A percentile compares a stretch with the other conserved stretches of the same genome.
phyloP scores from a whole-genome alignment of 2,113 vertebrate species.

The Orycteropus afer region DNA sequence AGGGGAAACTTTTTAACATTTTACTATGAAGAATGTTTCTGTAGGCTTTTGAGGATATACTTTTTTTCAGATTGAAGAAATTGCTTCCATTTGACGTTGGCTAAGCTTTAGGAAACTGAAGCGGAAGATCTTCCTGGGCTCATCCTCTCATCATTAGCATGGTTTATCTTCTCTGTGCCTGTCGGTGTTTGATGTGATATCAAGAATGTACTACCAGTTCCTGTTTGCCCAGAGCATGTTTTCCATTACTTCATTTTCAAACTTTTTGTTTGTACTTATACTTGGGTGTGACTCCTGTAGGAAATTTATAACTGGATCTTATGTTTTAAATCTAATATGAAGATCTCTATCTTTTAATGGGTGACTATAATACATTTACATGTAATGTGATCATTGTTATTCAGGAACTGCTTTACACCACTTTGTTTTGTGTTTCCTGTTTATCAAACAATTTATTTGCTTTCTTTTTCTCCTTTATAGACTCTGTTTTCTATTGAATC shows the following conservation, averaged over 20 bases:
- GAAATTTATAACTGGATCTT: not conserved
- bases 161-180: not conserved
- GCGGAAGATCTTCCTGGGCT: not conserved
- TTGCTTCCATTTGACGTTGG: not conserved
- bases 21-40: not conserved
- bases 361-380: not conserved
- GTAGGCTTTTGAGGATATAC: not conserved
- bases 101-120: not conserved
- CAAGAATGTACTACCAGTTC: not conserved
- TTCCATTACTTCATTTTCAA: not conserved
- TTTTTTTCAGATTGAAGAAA: not conserved
- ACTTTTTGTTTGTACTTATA: not conserved
- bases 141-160: not conserved
- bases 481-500: too few species aligned
- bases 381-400: not conserved
- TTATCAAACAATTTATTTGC: too few species aligned
- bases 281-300: not conserved
- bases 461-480: too few species aligned
- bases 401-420: not conserved
- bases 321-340: not conserved
- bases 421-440: too few species aligned
- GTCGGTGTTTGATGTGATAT: not conserved
- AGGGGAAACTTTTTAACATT: not conserved
- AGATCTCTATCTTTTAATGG: not conserved
- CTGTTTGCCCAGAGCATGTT: not conserved